Conservation (phyloP, 2,797 vertebrate genomes). For the Pseudochirops cupreus region DNA sequence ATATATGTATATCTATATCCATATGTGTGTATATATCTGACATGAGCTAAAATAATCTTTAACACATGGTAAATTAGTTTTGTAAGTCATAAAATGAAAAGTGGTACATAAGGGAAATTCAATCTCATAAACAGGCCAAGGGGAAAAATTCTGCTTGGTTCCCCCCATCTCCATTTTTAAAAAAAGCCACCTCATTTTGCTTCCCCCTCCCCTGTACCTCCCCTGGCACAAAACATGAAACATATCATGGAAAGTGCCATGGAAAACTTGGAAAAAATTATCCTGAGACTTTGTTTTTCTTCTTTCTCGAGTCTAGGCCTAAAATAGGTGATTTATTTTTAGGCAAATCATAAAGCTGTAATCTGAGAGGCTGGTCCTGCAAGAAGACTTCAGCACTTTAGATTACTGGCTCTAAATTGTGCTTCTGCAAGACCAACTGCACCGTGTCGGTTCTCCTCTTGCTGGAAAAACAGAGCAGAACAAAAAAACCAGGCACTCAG, state of each 20-base stretch:
- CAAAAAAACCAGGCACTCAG: not conserved
- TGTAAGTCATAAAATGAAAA: slow-evolving; percentile 78
- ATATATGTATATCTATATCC: not conserved
- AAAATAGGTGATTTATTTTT: slow-evolving; percentile 72
- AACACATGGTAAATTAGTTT: slow-evolving; percentile 74
- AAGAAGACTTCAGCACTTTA: slow-evolving; percentile 55
- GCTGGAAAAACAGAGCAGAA: slow-evolving; percentile 26
- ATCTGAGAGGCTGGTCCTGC: slow-evolving; percentile 51
- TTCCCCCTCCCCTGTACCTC: slow-evolving; percentile 54
- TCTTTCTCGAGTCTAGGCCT: slow-evolving; percentile 44
- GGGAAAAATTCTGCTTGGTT: slow-evolving; percentile 55
- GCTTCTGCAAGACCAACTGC: slow-evolving; percentile 22
- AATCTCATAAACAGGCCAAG: slow-evolving; percentile 34
- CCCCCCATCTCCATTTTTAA: slow-evolving; percentile 23
- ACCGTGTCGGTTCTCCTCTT: not conserved
- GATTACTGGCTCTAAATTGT: slow-evolving; percentile 50
- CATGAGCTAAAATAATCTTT: slow-evolving; percentile 70
- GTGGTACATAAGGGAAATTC: slow-evolving; percentile 45
- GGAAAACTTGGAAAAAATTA: slow-evolving; percentile 67
- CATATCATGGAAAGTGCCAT: slow-evolving; percentile 37
- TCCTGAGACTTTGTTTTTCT: slow-evolving; percentile 57
- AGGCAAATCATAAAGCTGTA: slow-evolving; percentile 36
- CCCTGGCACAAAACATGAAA: slow-evolving; percentile 23
- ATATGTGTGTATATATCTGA: slow-evolving; percentile 53
- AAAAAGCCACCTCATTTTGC: not conserved